Evolutionary conservation across 2,113 vertebrate species (phyloP), one percentile per base, ranked within the genome.

Genomic region (Phrynosoma platyrhinos): DNA sequence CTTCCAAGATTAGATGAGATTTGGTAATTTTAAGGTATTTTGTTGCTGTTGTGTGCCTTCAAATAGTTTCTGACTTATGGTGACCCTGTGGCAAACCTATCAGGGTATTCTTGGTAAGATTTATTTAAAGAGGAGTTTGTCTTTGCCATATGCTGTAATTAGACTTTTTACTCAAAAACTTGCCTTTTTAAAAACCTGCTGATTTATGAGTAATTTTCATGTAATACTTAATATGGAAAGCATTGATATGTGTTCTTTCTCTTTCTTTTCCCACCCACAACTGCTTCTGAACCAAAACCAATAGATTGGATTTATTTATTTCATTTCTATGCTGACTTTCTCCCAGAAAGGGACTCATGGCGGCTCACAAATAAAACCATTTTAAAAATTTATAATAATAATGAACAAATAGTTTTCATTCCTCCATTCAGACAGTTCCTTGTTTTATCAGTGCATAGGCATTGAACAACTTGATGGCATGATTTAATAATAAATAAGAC

Each of bases 161-260:
- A 79, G 27, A 71, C 8, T 30, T n/a, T 12, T 71, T n/a, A 27
- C n/a, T 27, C 30, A 27, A 71, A 27, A 69, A 27, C 30, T 30
- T 71, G 25, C 23, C 10, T 71, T 69, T 23, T 12, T 12, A n/a
- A 12, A 30, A 30, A 30, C 68, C 23, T 71, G 68, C 13, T 71
- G 25, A 52, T 53, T 79, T 27, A 79, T 30, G 27, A 53, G 53
- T 30, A 79, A 79, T 79, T 53, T 14, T 52, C 42, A 78, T 78
- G 52, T 79, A 52, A 79, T 55, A 79, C 78, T 79, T 79, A 79
- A 79, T 79, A 13, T 62, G 66, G 30, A 82, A 74, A 74, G 13
- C n/a, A n/a, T 32, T 14, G n/a, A 5, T 12, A 36, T n/a, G 30
- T 32, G 53, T 76, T 78, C 30, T 79, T 47, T 32, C 52, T 55